These are phyloP conservation scores for Gymnothorax javanicus DNA, from an alignment of 2,797 vertebrate genomes.

Conservation along the genomic window DNA sequence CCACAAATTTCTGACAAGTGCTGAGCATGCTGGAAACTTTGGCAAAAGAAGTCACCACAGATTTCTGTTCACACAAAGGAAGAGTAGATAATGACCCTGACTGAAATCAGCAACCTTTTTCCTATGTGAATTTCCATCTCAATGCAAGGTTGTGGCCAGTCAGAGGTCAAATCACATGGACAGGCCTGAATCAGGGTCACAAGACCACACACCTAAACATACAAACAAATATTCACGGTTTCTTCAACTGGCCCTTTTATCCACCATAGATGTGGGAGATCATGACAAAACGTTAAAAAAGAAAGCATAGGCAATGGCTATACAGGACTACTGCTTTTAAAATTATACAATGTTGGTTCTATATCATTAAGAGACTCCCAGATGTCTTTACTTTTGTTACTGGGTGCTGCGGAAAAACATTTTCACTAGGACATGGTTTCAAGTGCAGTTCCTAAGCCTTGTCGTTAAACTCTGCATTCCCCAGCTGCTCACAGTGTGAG, in stretches of 20 bases:
- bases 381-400: conserved; percentile 32
- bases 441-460: conserved; percentile 39
- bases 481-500: neutral
- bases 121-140: conserved; percentile 58
- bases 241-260: neutral
- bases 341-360: conserved; percentile 39
- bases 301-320: conserved; percentile 29
- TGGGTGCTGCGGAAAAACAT: conserved; percentile 37
- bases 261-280: conserved; percentile 29
- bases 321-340: conserved; percentile 44
- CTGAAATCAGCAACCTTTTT: conserved; percentile 7
- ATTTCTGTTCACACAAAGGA: neutral
- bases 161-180: conserved; percentile 59
- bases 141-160: conserved; percentile 49
- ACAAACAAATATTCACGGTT: conserved; percentile 18
- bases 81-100: neutral
- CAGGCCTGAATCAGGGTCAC: conserved; percentile 41
- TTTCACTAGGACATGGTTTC: conserved; percentile 36
- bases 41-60: neutral
- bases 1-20: neutral
- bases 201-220: conserved; percentile 18
- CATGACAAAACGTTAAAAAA: conserved; percentile 43
- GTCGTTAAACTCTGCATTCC: conserved; percentile 32
- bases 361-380: conserved; percentile 37
- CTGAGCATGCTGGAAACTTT: neutral